Base-by-base conservation (phyloP, 2,113 vertebrate genomes). In the Conger conger region DNA sequence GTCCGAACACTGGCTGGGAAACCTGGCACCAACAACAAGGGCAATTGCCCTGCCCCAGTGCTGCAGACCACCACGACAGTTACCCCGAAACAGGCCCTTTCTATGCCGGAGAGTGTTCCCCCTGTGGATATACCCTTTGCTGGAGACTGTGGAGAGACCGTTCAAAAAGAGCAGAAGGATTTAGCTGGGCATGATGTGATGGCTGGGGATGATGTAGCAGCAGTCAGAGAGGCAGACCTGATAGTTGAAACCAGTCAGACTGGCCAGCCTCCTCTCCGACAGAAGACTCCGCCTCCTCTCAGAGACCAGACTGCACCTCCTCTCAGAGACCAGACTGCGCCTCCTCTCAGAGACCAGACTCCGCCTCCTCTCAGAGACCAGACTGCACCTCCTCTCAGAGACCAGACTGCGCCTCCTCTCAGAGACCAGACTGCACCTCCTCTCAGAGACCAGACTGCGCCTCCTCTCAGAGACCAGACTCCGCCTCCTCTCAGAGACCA, bases 1-100 rank as follows among this genome's bases (percentile, higher is more conserved):
- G 97, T 99, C 82, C 97, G 97, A 86, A 99, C 97, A 0, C 92
- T 99, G 90, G 96, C 96, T 1, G 93, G 91, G 89, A 93, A 91
- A 85, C 85, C 93, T 42, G 86, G 85, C 38, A 82, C 30, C 0
- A 94, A 94, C 81, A 95, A 94, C 23, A 94, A 92, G 87, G 95
- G 92, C 0, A 95, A 93, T 88, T 94, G 92, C 87, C 93, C 92
- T 0, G 87, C 92, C 0, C 87, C 91, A 87, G 90, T 92, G 82
- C 85, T 94, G 18, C 96, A 96, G 68, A 82, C 94, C 38, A 92
- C 88, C 53, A 92, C 92, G 37, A 87, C 93, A 0, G 86, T 95
- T 36, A 94, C 93, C 30, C 84, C 95, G 0, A 97, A 94, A 86
- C 94, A 96, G 8, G 86, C 92, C 11, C 91, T 94, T 80, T 82